Evolutionary conservation across 2,113 vertebrate genomes (phyloP).

Genomic region (Trachemys scripta): DNA sequence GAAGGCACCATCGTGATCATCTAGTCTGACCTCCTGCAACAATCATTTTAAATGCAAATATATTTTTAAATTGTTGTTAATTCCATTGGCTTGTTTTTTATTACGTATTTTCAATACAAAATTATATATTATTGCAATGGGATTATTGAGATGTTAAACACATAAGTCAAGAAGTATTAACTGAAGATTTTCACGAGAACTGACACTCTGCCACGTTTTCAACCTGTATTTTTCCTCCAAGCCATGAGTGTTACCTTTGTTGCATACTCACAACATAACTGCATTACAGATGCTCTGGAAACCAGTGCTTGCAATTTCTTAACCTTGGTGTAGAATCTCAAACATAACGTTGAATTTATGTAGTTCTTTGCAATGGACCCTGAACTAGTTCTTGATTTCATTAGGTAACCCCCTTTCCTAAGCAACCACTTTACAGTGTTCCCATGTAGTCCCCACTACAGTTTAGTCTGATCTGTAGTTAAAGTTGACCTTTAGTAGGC

Average conservation of each 20-base stretch:
- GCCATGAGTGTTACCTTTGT: background rate
- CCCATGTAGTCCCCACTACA: background rate
- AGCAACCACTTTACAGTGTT: background rate
- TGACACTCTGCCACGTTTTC: background rate
- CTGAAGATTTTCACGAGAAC: background rate
- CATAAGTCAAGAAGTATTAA: background rate
- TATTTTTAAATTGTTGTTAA: background rate
- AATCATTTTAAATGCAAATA: background rate
- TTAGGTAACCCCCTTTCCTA: background rate
- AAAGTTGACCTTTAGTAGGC: background rate
- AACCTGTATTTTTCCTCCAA: fast-evolving
- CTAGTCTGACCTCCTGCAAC: background rate
- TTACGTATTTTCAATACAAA: background rate
- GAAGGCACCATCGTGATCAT: too few species aligned
- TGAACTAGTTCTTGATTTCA: background rate
- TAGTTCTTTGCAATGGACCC: background rate
- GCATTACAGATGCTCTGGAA: background rate
- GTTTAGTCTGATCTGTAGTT: background rate
- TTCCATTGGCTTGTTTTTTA: too few species aligned
- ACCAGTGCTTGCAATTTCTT: background rate
- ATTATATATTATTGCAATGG: background rate
- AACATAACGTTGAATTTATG: background rate
- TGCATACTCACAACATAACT: background rate
- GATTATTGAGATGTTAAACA: background rate
- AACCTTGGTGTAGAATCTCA: background rate